Evolutionary conservation across 1,140 invertebrate genomes (phyloP).

Genomic region (Odontomachus brunneus): DNA sequence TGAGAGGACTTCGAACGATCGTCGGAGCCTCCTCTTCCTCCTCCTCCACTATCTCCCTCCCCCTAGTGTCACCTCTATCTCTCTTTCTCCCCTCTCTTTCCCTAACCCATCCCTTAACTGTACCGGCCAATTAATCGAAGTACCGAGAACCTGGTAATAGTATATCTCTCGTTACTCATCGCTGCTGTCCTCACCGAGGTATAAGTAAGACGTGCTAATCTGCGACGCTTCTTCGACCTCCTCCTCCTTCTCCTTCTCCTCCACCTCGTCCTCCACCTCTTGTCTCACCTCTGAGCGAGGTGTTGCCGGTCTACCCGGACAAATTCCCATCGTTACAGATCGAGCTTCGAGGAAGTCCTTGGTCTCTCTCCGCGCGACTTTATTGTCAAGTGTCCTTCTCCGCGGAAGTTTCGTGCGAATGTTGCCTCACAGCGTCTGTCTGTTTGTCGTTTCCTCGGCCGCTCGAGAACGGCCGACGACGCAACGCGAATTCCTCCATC

Average conservation of each 20-base stretch:
- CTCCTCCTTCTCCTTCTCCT: constrained; percentile 7
- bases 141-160: constrained; percentile 78
- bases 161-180: constrained; percentile 72
- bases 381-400: constrained; percentile 6
- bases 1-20: constrained; percentile 72
- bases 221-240: constrained; percentile 26
- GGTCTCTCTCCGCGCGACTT: constrained; percentile 14
- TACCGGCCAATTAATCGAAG: constrained; percentile 80
- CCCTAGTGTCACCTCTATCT: background rate
- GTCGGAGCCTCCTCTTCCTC: constrained; percentile 44
- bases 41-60: background rate
- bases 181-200: constrained; percentile 34
- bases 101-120: constrained; percentile 69
- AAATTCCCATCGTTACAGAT: constrained; percentile 66
- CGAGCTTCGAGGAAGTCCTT: constrained; percentile 67
- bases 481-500: background rate
- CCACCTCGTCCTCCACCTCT: background rate
- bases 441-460: background rate
- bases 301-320: constrained; percentile 40
- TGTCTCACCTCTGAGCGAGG: background rate
- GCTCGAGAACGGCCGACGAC: no score
- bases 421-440: background rate
- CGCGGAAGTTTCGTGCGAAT: constrained; percentile 36
- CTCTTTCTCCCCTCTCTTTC: background rate
- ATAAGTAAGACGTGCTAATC: constrained; percentile 50